Conservation (phyloP, 1,140 invertebrate species). For the Neodiprion fabricii region DNA sequence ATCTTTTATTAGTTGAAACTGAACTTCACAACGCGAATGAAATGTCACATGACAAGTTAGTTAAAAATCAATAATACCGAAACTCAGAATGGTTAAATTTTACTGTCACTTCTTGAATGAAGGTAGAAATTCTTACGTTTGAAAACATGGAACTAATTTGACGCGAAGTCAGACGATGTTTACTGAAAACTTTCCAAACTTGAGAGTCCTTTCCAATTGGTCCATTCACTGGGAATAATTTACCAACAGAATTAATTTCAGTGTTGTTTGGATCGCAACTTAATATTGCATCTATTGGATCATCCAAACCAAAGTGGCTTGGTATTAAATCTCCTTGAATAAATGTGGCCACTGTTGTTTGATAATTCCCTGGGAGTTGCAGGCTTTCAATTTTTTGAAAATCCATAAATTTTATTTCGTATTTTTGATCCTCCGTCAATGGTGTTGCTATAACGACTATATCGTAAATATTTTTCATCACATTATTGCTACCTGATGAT, state of each 20-base stretch:
- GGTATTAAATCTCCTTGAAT: constrained; percentile 63
- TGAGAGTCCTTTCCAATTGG: constrained; percentile 31
- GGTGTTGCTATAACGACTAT: constrained; percentile 69
- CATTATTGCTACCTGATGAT: constrained; percentile 37
- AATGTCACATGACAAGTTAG: no score
- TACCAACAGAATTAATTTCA: constrained; percentile 53
- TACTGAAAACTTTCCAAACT: constrained; percentile 70
- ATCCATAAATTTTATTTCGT: constrained; percentile 43
- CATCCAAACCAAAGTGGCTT: constrained; percentile 57
- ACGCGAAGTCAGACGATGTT: constrained; percentile 51
- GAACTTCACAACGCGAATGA: no score
- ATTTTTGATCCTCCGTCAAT: constrained; percentile 56
- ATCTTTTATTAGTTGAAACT: no score
- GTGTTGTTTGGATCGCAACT: constrained; percentile 59
- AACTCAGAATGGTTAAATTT: not conserved
- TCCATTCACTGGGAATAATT: constrained; percentile 55
- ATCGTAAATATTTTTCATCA: constrained; percentile 59
- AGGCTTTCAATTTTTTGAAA: constrained; percentile 43
- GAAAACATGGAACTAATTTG: constrained; percentile 63
- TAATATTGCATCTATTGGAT: constrained; percentile 57
- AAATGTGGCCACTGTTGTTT: constrained; percentile 67
- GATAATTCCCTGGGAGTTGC: constrained; percentile 56
- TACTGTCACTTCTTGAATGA: not conserved
- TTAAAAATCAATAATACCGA: constrained; percentile 17
- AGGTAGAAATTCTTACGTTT: constrained; percentile 44